Conservation (phyloP, 2,113 vertebrate genomes). For the Ivindomyrus marchei region DNA sequence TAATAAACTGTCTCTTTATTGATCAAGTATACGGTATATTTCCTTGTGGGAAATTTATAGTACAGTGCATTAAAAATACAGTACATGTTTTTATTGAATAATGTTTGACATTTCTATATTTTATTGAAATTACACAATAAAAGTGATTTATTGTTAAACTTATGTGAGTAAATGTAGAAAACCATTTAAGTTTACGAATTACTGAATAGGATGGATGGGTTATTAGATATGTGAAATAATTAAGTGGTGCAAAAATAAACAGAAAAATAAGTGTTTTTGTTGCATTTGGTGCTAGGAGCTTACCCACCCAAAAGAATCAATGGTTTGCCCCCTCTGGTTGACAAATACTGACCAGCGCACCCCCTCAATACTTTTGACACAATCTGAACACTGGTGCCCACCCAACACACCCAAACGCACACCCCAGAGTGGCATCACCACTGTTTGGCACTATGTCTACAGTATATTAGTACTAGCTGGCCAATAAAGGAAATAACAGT, state of each 20-base stretch:
- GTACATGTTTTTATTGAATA: neutral
- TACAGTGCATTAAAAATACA: neutral
- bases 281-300: neutral
- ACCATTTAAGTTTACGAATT: neutral
- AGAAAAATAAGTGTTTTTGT: neutral
- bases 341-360: neutral
- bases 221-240: neutral
- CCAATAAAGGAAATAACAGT: neutral
- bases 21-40: neutral
- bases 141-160: neutral
- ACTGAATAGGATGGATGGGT: neutral
- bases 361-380: neutral
- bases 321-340: neutral
- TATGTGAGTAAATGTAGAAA: neutral
- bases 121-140: neutral
- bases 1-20: neutral
- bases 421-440: neutral
- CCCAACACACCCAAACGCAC: neutral
- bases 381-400: neutral
- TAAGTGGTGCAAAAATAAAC: neutral
- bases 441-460: neutral
- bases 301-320: neutral
- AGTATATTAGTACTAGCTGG: neutral
- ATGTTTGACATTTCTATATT: neutral
- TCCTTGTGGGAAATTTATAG: neutral